Percentiles rank a stretch among this genome's conserved stretches.
phyloP scores from a whole-genome alignment of 2,888 invertebrate species.

The Chorisops tibialis region DNA sequence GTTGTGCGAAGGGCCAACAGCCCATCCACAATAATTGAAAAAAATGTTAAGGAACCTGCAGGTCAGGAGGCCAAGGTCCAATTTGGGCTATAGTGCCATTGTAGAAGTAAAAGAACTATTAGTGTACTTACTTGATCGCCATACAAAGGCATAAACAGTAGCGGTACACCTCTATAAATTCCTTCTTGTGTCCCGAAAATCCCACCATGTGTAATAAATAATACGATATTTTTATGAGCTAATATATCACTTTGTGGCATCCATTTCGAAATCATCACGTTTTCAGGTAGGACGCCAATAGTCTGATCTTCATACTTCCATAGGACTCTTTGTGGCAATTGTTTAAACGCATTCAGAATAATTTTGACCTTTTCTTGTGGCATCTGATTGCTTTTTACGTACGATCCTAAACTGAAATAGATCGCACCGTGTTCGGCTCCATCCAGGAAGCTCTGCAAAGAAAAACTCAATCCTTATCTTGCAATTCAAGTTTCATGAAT shows the following conservation, averaged over 20 bases:
- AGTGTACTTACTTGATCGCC: constrained; percentile 49
- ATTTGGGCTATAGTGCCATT: too few relatives aligned
- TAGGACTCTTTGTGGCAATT: constrained; percentile 53
- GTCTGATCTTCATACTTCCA: constrained; percentile 56
- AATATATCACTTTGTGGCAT: constrained; percentile 56
- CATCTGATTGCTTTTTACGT: constrained; percentile 51
- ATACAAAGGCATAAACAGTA: constrained; percentile 52
- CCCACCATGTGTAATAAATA: constrained; percentile 54
- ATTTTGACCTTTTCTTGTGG: constrained; percentile 47
- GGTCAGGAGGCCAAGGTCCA: too few relatives aligned
- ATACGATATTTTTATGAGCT: constrained; percentile 51
- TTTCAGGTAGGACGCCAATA: constrained; percentile 48
- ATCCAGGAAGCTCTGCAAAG: constrained; percentile 46
- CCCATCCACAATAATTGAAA: too few relatives aligned
- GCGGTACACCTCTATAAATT: constrained; percentile 50
- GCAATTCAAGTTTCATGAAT: too few relatives aligned
- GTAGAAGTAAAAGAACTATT: too few relatives aligned
- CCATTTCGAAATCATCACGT: constrained; percentile 55
- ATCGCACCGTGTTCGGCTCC: constrained; percentile 51
- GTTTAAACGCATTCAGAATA: constrained; percentile 51
- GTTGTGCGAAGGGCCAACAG: too few relatives aligned
- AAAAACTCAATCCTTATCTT: constrained; percentile 2
- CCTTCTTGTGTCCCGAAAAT: constrained; percentile 53
- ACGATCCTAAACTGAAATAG: constrained; percentile 54
- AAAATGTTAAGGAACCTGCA: too few relatives aligned